Evolutionary conservation across 2,888 invertebrate species (phyloP).

Genomic region (Dyspetes luteomarginatus): DNA sequence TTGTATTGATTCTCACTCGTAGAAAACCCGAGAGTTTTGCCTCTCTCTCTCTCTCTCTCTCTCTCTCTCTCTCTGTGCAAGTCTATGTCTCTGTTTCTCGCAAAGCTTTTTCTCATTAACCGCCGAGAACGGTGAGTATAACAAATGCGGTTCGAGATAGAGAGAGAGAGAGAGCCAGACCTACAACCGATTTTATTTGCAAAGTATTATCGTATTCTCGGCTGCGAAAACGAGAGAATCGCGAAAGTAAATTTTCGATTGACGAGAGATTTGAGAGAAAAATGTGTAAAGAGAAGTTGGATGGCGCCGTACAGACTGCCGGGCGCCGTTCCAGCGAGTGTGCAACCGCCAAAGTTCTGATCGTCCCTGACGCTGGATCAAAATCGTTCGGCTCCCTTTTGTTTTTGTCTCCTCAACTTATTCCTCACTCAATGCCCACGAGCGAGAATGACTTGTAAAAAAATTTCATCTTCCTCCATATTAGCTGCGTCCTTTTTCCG

Average conservation of each 20-base stretch:
- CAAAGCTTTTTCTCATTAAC: conserved; percentile 54
- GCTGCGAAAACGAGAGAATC: not conserved
- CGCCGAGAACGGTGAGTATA: conserved; percentile 1
- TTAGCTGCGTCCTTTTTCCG: not conserved
- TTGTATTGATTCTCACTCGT: conserved; percentile 51
- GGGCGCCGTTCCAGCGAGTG: conserved; percentile 30
- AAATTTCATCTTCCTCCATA: not conserved
- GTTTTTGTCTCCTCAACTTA: not conserved
- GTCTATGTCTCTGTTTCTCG: conserved; percentile 1
- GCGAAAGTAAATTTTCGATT: conserved; percentile 2
- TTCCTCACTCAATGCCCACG: conserved; percentile 22
- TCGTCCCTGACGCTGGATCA: not conserved
- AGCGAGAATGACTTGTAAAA: conserved; percentile 22
- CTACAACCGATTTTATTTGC: conserved; percentile 14
- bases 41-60: not conserved
- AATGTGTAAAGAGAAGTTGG: conserved; percentile 12
- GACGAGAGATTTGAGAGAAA: conserved; percentile 33
- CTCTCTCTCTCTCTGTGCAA: not conserved
- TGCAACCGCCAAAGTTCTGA: conserved; percentile 22
- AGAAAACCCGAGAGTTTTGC: not conserved
- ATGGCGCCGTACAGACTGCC: conserved; percentile 41
- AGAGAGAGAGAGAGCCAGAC: conserved; percentile 2
- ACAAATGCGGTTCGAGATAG: conserved; percentile 4
- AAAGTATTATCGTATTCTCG: conserved; percentile 5
- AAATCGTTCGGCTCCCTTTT: not conserved